Evolutionary conservation across 2,888 invertebrate species (phyloP).

Genomic region (Spisula solida): DNA sequence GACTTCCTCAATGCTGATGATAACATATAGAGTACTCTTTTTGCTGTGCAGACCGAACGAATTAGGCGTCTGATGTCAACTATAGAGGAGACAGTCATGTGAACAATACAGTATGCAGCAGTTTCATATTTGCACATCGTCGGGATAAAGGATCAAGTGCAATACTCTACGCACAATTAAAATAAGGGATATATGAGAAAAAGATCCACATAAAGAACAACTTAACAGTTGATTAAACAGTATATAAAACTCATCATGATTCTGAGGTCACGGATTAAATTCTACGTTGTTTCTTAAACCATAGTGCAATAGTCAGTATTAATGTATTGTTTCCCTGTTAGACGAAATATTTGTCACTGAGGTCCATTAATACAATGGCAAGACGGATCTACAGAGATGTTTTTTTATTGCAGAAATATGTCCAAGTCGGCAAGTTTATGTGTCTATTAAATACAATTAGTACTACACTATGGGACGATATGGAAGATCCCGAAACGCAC

Average conservation of each 20-base stretch:
- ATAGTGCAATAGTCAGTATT: background rate
- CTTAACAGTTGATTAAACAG: background rate
- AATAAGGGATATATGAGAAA: no score
- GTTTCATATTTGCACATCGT: no score
- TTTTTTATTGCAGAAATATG: background rate
- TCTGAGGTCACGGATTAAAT: background rate
- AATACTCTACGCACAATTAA: no score
- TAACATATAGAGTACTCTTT: no score
- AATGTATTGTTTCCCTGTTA: background rate
- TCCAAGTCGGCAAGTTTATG: background rate
- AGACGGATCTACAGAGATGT: background rate
- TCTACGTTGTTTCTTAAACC: background rate
- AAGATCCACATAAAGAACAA: background rate
- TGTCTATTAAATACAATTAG: background rate
- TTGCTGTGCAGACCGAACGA: no score
- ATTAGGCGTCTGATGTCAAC: no score
- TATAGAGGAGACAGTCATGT: no score
- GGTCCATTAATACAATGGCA: background rate
- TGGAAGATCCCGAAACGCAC: background rate
- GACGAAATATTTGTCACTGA: slow-evolving; percentile 10
- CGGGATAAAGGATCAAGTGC: no score
- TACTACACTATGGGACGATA: background rate
- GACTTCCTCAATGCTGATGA: no score
- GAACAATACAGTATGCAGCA: no score
- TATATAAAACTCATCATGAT: background rate